Base-by-base conservation (phyloP, 2,888 invertebrate genomes). In the Eueremaeus valkanovi region DNA sequence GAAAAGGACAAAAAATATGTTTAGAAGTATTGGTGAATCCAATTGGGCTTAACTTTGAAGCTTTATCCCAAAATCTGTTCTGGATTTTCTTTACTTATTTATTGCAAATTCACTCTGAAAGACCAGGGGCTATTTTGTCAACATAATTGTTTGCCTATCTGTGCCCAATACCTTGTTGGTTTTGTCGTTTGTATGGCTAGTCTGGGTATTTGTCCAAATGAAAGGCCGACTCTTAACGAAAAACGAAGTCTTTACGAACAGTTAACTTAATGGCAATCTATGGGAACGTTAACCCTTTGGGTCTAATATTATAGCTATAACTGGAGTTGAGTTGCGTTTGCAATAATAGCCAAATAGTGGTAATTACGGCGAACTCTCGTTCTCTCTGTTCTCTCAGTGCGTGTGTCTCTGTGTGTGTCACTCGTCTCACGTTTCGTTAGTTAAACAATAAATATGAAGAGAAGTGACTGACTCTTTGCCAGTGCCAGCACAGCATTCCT, bases 211-310 rank as follows among this genome's bases (percentile, higher is more conserved):
- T 16, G 42, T 9, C n/a, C n/a, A n/a, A n/a, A n/a, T n/a, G n/a
- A n/a, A n/a, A n/a, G n/a, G n/a, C n/a, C n/a, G n/a, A n/a, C n/a
- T n/a, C n/a, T 8, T 36, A 8, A 36, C 36, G 11, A 36, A 36
- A 36, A 36, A 8, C 36, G 36, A 36, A 8, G 36, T 36, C 36
- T 36, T 36, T 36, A 55, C 27, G 11, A 55, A 55, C 51, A 3
- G 21, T 11, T 24, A 21, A 11, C 21, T 51, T 6, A 9, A 29
- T 13, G 9, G 11, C 61, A 61, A n/a, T 51, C 6, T 24, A 29
- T 63, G 63, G 8, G 63, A 63, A 33, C 63, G 29, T 63, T 63
- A 63, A 63, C 63, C 63, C 63, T 63, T 63, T 63, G 16, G 8
- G 18, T 31, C 33, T 13, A 6, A 18, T 1, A n/a, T 18, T 51